These are phyloP conservation scores for Caenorhabditis imperialis DNA, from an alignment of 2,888 invertebrate species.

Conservation along the genomic window DNA sequence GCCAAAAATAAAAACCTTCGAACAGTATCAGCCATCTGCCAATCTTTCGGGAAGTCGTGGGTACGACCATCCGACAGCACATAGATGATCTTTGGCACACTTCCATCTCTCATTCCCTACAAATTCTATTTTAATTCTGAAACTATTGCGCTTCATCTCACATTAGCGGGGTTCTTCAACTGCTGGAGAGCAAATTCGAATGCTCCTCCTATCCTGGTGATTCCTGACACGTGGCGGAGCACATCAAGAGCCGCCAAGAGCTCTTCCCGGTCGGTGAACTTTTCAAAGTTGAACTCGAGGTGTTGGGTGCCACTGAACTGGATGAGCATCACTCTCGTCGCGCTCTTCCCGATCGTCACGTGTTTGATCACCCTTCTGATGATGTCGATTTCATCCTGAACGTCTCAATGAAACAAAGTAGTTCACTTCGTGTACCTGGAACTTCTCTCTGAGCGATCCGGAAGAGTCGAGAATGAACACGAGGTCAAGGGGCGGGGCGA, in stretches of 20 bases:
- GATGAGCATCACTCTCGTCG: conserved; percentile 75
- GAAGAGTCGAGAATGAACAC: conserved; percentile 76
- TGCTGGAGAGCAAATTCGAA: conserved; percentile 72
- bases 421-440: conserved; percentile 59
- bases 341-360: conserved; percentile 74
- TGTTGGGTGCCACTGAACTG: conserved; percentile 78
- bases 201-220: conserved; percentile 76
- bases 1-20: conserved; percentile 51
- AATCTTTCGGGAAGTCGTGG: conserved; percentile 76
- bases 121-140: too few species aligned
- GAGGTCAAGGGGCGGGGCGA: conserved; percentile 75
- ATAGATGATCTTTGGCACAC: conserved; percentile 76
- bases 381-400: conserved; percentile 75
- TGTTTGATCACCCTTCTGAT: conserved; percentile 73
- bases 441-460: conserved; percentile 74
- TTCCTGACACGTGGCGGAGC: conserved; percentile 75
- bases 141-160: conserved; percentile 21
- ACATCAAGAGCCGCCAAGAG: conserved; percentile 71
- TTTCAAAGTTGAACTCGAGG: conserved; percentile 75
- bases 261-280: conserved; percentile 72
- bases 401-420: neutral
- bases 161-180: conserved; percentile 65
- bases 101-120: conserved; percentile 74
- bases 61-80: conserved; percentile 77
- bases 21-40: conserved; percentile 68